Conservation (phyloP, 1,140 invertebrate genomes). For the Branchinecta lynchi region DNA sequence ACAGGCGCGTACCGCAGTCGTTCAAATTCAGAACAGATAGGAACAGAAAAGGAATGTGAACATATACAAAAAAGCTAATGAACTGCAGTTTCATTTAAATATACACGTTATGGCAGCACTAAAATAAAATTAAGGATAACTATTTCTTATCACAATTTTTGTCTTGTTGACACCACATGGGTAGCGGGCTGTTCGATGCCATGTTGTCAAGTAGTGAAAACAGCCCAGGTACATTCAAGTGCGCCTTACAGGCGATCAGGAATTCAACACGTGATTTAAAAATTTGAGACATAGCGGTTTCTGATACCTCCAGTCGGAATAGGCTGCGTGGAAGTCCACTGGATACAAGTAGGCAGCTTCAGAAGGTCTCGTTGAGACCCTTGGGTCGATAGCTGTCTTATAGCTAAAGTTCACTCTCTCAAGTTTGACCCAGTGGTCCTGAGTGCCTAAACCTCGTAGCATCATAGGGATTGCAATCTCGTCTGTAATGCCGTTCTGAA, state of each 20-base stretch:
- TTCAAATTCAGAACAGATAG: too few relatives aligned
- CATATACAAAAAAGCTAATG: too few relatives aligned
- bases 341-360: slow-evolving; percentile 25
- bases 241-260: neutral
- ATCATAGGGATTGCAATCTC: slow-evolving; percentile 27
- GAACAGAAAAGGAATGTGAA: too few relatives aligned
- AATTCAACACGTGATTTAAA: slow-evolving; percentile 22
- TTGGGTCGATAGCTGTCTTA: slow-evolving; percentile 12
- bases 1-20: too few relatives aligned
- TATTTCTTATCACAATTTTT: too few relatives aligned
- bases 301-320: slow-evolving; percentile 22
- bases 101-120: too few relatives aligned
- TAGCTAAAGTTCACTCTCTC: slow-evolving; percentile 20
- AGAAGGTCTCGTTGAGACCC: neutral
- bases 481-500: slow-evolving; percentile 28
- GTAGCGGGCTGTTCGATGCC: too few relatives aligned
- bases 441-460: slow-evolving; percentile 24
- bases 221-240: neutral
- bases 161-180: too few relatives aligned
- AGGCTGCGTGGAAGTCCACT: slow-evolving; percentile 26
- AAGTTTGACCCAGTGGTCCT: slow-evolving; percentile 23
- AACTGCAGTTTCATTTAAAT: too few relatives aligned
- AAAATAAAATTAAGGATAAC: too few relatives aligned
- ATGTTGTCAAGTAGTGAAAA: too few relatives aligned
- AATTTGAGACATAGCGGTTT: slow-evolving; percentile 26